These are phyloP conservation scores for Eueides isabella DNA, from an alignment of 1,140 invertebrate species.

Conservation along the genomic window DNA sequence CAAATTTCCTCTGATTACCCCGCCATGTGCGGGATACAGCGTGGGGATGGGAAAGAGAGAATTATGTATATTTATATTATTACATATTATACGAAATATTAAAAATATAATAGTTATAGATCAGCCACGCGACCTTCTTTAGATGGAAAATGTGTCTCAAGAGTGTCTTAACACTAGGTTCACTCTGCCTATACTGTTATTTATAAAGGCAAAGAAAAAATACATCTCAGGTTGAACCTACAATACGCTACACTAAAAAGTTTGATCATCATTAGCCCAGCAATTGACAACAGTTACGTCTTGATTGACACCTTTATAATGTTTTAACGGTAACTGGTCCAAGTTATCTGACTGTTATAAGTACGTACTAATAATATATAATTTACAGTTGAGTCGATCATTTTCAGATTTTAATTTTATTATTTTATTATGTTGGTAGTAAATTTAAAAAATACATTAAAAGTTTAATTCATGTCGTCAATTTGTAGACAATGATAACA, in stretches of 20 bases:
- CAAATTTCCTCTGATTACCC: too few species aligned
- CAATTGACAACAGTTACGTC: background rate
- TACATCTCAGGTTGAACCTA: background rate
- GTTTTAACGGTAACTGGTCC: conserved; percentile 8
- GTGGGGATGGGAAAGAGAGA: too few species aligned
- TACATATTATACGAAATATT: too few species aligned
- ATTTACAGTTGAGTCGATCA: background rate
- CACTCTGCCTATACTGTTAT: too few species aligned
- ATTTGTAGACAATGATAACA: background rate
- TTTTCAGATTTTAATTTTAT: background rate
- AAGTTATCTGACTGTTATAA: background rate
- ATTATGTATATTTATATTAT: too few species aligned
- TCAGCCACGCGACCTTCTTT: too few species aligned
- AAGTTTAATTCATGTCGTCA: background rate
- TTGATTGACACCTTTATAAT: conserved; percentile 14
- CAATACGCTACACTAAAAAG: background rate
- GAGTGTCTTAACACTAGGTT: too few species aligned
- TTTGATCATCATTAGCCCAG: background rate
- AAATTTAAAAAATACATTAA: background rate
- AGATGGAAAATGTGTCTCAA: too few species aligned
- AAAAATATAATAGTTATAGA: too few species aligned
- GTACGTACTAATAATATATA: background rate
- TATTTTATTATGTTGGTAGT: background rate
- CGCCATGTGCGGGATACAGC: too few species aligned
- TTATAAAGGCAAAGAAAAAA: background rate